Conservation (phyloP, 30 jellyfish, hydroid and myxozoan species). For the Aurelia aurita region DNA sequence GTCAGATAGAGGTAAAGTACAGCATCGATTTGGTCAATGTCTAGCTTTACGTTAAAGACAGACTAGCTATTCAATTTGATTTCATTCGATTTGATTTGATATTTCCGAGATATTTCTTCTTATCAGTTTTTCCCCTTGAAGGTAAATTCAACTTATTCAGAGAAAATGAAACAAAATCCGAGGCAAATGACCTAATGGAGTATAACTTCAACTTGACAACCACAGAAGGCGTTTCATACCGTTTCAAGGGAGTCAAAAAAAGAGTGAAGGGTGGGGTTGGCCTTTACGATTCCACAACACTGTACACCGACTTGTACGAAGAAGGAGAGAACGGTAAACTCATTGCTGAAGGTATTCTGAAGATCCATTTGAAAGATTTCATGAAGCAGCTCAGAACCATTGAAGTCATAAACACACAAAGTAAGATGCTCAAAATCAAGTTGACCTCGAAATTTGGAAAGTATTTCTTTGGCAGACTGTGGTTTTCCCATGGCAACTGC, state of each 20-base stretch:
- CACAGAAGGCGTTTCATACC: neutral
- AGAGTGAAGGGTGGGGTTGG: slow-evolving; percentile 21
- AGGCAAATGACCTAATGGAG: slow-evolving; percentile 14
- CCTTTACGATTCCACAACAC: slow-evolving; percentile 45
- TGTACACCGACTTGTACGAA: slow-evolving; percentile 18
- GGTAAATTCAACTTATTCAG: slow-evolving; percentile 29
- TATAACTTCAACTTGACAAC: slow-evolving; percentile 18
- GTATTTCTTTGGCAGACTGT: slow-evolving; percentile 16
- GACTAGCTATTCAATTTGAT: no score
- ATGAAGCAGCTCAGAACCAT: slow-evolving; percentile 30
- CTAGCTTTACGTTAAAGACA: no score
- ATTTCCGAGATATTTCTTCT: no score
- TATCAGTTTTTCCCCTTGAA: neutral
- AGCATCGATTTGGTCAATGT: no score
- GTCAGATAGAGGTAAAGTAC: no score
- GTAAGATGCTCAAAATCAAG: slow-evolving; percentile 3
- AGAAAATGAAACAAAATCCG: neutral
- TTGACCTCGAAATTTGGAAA: slow-evolving; percentile 31
- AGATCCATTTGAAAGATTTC: slow-evolving; percentile 41
- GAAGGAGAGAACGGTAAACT: neutral
- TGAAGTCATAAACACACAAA: slow-evolving; percentile 30
- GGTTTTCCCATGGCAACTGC: neutral
- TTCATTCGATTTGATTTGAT: no score
- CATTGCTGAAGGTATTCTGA: slow-evolving; percentile 14
- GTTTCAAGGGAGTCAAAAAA: slow-evolving; percentile 27